A percentile compares a stretch with the other conserved stretches of the same genome.
Conservation (phyloP, 2,797 vertebrate genomes). For the Epinephelus malabaricus region DNA sequence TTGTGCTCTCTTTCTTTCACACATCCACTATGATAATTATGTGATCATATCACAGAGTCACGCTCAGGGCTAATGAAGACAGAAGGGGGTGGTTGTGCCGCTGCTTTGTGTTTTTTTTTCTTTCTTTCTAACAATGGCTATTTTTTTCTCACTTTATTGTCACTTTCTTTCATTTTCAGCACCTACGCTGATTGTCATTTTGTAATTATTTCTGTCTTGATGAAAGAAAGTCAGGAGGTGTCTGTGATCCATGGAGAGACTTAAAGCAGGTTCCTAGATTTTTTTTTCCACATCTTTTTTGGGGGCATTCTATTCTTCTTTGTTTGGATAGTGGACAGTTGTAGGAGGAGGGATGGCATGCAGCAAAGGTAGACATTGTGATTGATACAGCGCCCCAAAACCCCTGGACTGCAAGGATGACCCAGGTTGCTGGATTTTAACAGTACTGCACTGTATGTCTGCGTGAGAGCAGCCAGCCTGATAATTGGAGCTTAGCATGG, state of each 20-base stretch:
- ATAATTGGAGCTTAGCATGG: too few species aligned
- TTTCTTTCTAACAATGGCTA: constrained; percentile 12
- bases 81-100: neutral
- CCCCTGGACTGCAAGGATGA: neutral
- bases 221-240: neutral
- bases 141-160: constrained; percentile 17
- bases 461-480: neutral
- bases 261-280: neutral
- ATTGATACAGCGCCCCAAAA: neutral
- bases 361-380: neutral
- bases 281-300: neutral
- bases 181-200: constrained; percentile 54
- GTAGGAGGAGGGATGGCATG: neutral
- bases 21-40: constrained; percentile 51
- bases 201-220: constrained; percentile 35
- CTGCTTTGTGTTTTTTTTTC: constrained; percentile 38
- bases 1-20: constrained; percentile 27
- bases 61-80: constrained; percentile 53
- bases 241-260: neutral
- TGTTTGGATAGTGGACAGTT: neutral
- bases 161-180: constrained; percentile 53
- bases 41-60: constrained; percentile 60
- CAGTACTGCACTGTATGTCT: neutral
- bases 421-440: neutral
- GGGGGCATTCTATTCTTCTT: neutral